These are phyloP conservation scores for Spinus olivaceus DNA, from an alignment of 2,797 vertebrate genomes.

Conservation along the genomic window DNA sequence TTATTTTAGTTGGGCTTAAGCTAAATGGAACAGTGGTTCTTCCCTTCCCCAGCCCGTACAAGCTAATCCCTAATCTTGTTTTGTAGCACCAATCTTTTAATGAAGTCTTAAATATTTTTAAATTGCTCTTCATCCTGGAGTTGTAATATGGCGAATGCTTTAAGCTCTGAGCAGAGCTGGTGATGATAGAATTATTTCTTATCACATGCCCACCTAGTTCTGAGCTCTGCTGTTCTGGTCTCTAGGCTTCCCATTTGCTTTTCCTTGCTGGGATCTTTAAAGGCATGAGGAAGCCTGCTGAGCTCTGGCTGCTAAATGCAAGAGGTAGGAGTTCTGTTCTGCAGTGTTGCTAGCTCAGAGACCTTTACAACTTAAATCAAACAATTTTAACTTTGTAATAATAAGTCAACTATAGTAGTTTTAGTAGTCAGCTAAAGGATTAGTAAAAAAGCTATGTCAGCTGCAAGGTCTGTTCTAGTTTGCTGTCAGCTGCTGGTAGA, in stretches of 20 bases:
- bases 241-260: not conserved
- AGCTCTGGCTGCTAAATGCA: not conserved
- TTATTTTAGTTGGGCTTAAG: not conserved
- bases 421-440: not conserved
- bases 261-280: not conserved
- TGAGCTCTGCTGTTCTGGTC: not conserved
- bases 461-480: not conserved
- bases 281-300: not conserved
- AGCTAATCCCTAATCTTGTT: not conserved
- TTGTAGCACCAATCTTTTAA: not conserved
- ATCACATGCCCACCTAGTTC: not conserved
- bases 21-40: not conserved
- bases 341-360: not conserved
- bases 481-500: not conserved
- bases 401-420: not conserved
- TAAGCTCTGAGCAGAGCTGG: not conserved
- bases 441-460: not conserved
- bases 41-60: not conserved
- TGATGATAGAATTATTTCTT: not conserved
- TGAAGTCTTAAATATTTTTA: not conserved
- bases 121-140: not conserved
- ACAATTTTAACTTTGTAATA: not conserved
- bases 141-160: not conserved
- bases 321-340: not conserved
- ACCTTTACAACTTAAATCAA: not conserved